Base-by-base conservation (phyloP, 2,113 vertebrate genomes). In the Castor canadensis region DNA sequence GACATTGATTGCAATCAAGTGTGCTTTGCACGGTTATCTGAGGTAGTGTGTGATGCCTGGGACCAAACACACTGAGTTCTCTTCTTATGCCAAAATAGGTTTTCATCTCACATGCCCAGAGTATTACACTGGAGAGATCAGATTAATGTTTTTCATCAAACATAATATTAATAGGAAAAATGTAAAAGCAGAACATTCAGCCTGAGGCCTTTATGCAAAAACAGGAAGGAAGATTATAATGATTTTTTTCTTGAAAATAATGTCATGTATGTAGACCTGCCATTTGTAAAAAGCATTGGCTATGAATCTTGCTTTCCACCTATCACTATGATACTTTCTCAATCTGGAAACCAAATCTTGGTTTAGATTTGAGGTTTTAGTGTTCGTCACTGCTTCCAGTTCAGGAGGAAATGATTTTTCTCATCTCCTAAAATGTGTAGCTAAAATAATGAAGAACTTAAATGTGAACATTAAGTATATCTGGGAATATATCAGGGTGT, bases 121-220 rank as follows among this genome's bases (percentile, higher is more conserved):
- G 38, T 81, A 49, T 67, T 69, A 76, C 30, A 47, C 22, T 75
- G 12, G 52, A 83, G n/a, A 89, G 66, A 76, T 11, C 13, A 76
- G n/a, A 83, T 87, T 67, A 76, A 56, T 86, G 15, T 12, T 93
- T 94, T 91, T 67, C 20, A 79, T 83, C 11, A 93, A 82, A 87
- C n/a, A 56, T 64, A 91, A 52, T 43, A 67, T 85, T 45, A 71
- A 60, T 40, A 56, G 35, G 30, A 69, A 85, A 89, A 94, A 81
- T 56, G 47, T 76, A 71, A 86, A 83, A 92, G 35, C 11, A 32
- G 15, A 24, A 47, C 0, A 1, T 80, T 40, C 5, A 67, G 26
- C 30, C 19, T 30, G 35, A 91, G 71, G 43, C 17, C 8, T 79
- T 89, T 69, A 28, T 56, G 54, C 35, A 80, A 35, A 43, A 77